Evolutionary conservation across 2,888 invertebrate species (phyloP).

Genomic region (Candidula unifasciata): DNA sequence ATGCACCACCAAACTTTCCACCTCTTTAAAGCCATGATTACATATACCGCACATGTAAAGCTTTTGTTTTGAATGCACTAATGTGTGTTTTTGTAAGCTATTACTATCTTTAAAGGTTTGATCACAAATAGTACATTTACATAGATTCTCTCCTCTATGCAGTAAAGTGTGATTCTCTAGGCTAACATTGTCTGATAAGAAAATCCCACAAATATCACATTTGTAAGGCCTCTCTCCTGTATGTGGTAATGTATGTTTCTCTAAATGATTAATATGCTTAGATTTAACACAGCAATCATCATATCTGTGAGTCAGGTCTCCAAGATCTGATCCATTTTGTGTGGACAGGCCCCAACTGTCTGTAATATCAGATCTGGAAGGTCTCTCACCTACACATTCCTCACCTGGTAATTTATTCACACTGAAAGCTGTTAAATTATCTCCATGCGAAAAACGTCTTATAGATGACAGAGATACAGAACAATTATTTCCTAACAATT

Average conservation of each 20-base stretch:
- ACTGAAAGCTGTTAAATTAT: too few species aligned
- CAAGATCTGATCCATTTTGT: not conserved
- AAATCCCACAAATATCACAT: slow-evolving; percentile 1
- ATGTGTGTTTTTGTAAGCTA: not conserved
- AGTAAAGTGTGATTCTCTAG: not conserved
- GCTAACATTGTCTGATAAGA: not conserved
- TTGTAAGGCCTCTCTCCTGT: slow-evolving; percentile 21
- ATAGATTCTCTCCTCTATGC: slow-evolving; percentile 11
- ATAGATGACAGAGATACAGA: too few species aligned
- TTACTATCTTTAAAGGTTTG: not conserved
- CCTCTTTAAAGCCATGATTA: not conserved
- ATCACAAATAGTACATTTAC: slow-evolving; percentile 5
- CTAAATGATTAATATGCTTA: not conserved
- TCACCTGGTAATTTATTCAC: too few species aligned
- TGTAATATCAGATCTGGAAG: not conserved
- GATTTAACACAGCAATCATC: not conserved
- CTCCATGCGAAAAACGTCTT: too few species aligned
- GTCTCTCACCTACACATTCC: not conserved
- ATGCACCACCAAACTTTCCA: not conserved
- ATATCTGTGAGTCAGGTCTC: not conserved
- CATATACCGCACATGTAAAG: slow-evolving; percentile 14
- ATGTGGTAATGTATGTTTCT: not conserved
- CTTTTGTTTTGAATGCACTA: not conserved
- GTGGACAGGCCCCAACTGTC: not conserved
- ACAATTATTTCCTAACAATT: too few species aligned